A percentile compares a stretch with the other conserved stretches of the same genome.
Evolutionary conservation across 1,140 invertebrate species (phyloP).

Genomic region (Brachionus asplanchnoidis): DNA sequence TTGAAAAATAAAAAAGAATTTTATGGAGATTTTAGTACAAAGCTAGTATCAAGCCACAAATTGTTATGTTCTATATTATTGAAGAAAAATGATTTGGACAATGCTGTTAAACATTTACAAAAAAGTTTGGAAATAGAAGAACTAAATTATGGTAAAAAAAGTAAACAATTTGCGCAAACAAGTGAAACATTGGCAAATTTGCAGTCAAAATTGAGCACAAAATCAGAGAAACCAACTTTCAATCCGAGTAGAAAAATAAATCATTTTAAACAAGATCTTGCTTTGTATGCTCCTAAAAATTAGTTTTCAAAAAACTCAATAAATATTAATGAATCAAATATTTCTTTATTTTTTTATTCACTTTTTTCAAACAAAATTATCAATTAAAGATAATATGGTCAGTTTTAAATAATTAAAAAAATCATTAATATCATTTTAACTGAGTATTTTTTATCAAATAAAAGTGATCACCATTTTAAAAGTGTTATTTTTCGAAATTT

Average conservation of each 20-base stretch:
- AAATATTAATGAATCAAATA: neutral
- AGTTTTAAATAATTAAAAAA: too few species aligned
- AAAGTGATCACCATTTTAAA: too few species aligned
- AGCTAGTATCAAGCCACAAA: neutral
- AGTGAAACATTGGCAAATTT: neutral
- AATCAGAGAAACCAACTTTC: neutral
- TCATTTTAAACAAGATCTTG: neutral
- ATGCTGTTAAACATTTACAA: neutral
- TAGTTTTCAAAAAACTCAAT: neutral
- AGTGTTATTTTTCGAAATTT: too few species aligned
- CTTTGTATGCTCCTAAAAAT: neutral
- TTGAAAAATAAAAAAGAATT: neutral
- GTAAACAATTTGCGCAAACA: neutral
- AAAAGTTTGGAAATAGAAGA: conserved; percentile 21
- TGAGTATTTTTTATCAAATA: too few species aligned
- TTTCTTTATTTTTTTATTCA: too few species aligned
- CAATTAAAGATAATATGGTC: too few species aligned
- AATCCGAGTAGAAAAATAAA: neutral
- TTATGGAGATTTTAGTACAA: conserved; percentile 16
- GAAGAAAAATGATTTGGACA: neutral
- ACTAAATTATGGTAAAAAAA: neutral
- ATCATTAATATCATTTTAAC: too few species aligned
- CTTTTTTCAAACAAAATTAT: too few species aligned
- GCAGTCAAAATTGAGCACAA: neutral
- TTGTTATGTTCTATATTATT: neutral